A percentile compares a stretch with the other conserved stretches of the same genome.
phyloP scores from a whole-genome alignment of 92 coral and sea anemone genomes.

The Nematostella vectensis region DNA sequence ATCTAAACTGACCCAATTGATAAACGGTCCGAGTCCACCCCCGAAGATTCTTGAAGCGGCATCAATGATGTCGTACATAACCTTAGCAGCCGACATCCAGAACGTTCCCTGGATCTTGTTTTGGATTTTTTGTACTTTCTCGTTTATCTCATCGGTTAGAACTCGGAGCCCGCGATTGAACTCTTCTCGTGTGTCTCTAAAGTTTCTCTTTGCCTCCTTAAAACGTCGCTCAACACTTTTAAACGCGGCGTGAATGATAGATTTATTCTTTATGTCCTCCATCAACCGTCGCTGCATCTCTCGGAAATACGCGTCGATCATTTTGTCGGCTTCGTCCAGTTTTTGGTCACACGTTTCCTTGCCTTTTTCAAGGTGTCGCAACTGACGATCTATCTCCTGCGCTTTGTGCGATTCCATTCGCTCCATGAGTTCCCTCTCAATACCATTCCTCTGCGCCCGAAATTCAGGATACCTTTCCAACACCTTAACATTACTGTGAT shows the following conservation, averaged over 20 bases:
- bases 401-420: constrained; percentile 54
- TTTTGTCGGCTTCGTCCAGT: constrained; percentile 26
- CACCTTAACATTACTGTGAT: constrained; percentile 39
- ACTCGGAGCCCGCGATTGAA: constrained; percentile 28
- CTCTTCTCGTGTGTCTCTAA: constrained; percentile 27
- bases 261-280: constrained; percentile 47
- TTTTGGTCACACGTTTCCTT: constrained; percentile 48
- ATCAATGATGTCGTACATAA: constrained; percentile 26
- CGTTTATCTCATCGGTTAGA: constrained; percentile 41
- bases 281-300: constrained; percentile 38
- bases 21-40: constrained; percentile 46
- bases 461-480: constrained; percentile 34
- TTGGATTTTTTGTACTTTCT: constrained; percentile 35
- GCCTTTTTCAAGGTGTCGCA: constrained; percentile 35
- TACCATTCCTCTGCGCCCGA: constrained; percentile 16
- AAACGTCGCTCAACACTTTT: constrained; percentile 25
- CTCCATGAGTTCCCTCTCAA: constrained; percentile 30
- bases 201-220: constrained; percentile 26
- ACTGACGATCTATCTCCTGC: constrained; percentile 50
- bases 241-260: constrained; percentile 47
- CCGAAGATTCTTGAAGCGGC: constrained; percentile 37
- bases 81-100: constrained; percentile 60
- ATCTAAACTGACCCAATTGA: constrained; percentile 57
- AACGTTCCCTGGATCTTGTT: constrained; percentile 33
- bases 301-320: constrained; percentile 39